phyloP scores from a whole-genome alignment of 92 coral and sea anemone species.

The Montipora capitata region DNA sequence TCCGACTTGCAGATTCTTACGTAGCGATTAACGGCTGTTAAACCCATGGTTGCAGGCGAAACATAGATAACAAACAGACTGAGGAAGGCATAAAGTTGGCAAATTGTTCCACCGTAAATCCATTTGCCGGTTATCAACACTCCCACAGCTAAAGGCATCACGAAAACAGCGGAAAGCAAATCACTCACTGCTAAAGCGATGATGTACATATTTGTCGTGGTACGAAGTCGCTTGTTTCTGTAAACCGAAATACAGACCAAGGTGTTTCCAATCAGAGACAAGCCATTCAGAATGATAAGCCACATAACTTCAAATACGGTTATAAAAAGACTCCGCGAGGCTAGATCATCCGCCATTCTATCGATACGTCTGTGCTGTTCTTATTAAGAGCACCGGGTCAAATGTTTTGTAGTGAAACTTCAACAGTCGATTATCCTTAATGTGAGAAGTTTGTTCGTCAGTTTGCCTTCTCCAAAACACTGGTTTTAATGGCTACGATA shows the following conservation, averaged over 20 bases:
- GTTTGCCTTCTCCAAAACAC: too few species aligned
- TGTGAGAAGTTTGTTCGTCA: too few species aligned
- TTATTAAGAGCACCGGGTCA: too few species aligned
- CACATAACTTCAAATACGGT: constrained; percentile 2
- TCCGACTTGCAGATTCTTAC: background rate
- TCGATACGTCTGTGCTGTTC: too few species aligned
- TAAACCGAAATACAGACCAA: constrained; percentile 23
- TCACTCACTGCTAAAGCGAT: constrained; percentile 29
- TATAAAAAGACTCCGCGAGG: constrained; percentile 1
- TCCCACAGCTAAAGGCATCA: constrained; percentile 10
- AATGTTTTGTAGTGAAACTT: too few species aligned
- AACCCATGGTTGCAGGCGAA: constrained; percentile 26
- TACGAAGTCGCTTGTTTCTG: constrained; percentile 7
- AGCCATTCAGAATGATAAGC: constrained; percentile 1
- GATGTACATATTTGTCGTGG: constrained; percentile 37
- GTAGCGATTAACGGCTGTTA: constrained; percentile 14
- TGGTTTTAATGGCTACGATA: too few species aligned
- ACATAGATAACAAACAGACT: constrained; percentile 19
- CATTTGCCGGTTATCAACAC: background rate
- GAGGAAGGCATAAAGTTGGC: constrained; percentile 30
- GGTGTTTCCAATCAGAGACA: constrained; percentile 15
- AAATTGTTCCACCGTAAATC: constrained; percentile 5
- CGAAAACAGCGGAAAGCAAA: background rate
- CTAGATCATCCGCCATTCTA: background rate
- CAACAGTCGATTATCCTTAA: too few species aligned